Conservation (phyloP, 2,797 vertebrate species). For the Tenualosa thibaudeaui region DNA sequence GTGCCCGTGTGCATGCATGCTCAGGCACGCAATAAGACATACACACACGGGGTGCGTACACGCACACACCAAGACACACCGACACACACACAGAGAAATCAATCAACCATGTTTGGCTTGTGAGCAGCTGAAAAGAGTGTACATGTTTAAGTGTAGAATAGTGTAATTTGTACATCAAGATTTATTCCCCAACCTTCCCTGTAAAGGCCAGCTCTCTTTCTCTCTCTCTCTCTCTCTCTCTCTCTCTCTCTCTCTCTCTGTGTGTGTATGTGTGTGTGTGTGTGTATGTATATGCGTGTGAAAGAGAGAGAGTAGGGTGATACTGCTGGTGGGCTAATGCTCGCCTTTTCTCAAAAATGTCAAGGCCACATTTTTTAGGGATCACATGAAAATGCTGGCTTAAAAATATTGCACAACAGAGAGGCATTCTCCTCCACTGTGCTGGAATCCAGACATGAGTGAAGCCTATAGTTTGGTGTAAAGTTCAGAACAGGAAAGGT, state of each 20-base stretch:
- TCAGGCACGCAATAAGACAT: background rate
- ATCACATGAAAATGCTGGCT: constrained; percentile 68
- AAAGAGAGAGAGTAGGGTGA: background rate
- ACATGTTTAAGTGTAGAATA: background rate
- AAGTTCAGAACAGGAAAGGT: constrained; percentile 70
- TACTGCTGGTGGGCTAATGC: constrained; percentile 52
- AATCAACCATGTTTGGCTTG: background rate
- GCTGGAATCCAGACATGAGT: constrained; percentile 31
- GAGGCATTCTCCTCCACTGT: constrained; percentile 43
- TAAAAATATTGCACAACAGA: constrained; percentile 36
- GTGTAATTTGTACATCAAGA: background rate
- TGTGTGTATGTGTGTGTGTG: constrained; percentile 30
- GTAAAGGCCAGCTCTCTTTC: background rate
- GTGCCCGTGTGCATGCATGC: constrained; percentile 17
- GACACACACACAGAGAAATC: background rate
- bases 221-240: background rate
- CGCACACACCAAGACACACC: background rate
- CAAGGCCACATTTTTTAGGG: constrained; percentile 54
- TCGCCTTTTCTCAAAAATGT: constrained; percentile 49
- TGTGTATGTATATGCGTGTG: background rate
- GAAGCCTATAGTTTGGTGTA: background rate
- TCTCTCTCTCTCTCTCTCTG: background rate
- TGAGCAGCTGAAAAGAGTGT: background rate
- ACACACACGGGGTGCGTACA: background rate
- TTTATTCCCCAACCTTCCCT: background rate